A percentile compares a stretch with the other conserved stretches of the same genome.
Conservation (phyloP, 2,797 vertebrate genomes). For the Pagetopsis macropterus region DNA sequence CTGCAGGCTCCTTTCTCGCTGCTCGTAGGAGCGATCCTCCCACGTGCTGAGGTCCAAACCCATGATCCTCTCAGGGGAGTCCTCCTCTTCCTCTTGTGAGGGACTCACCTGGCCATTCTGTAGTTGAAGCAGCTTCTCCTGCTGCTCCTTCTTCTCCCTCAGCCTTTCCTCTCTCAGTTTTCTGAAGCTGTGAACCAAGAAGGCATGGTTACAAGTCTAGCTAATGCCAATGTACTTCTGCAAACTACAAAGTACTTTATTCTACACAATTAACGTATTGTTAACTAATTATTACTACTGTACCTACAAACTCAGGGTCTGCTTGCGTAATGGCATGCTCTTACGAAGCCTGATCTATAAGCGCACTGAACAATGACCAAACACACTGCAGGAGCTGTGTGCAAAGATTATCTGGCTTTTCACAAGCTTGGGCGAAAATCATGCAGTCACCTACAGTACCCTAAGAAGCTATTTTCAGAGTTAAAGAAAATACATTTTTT, state of each 20-base stretch:
- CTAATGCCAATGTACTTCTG: no score
- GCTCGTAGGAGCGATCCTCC: constrained; percentile 87
- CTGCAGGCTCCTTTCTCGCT: constrained; percentile 81
- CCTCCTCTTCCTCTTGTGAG: constrained; percentile 69
- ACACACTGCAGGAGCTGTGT: constrained; percentile 46
- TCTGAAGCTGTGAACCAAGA: constrained; percentile 82
- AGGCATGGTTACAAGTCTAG: constrained; percentile 9
- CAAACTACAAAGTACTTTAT: neutral
- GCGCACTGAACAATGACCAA: constrained; percentile 63
- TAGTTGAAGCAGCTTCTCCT: constrained; percentile 69
- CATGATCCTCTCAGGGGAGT: constrained; percentile 74
- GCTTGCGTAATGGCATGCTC: constrained; percentile 61
- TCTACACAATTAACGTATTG: neutral
- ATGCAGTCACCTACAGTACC: constrained; percentile 12
- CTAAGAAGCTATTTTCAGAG: constrained; percentile 35
- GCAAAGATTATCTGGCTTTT: constrained; percentile 66
- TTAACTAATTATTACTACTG: neutral
- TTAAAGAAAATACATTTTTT: no score
- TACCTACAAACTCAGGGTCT: neutral
- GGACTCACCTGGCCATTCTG: constrained; percentile 78
- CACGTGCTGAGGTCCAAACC: constrained; percentile 89
- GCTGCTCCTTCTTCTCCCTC: constrained; percentile 68
- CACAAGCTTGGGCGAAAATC: constrained; percentile 40
- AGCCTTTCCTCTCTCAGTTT: constrained; percentile 82
- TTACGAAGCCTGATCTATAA: constrained; percentile 43